Evolutionary conservation across 2,113 vertebrate species (phyloP), one percentile per base, ranked within the genome.

Genomic region (Thalassoma bifasciatum): DNA sequence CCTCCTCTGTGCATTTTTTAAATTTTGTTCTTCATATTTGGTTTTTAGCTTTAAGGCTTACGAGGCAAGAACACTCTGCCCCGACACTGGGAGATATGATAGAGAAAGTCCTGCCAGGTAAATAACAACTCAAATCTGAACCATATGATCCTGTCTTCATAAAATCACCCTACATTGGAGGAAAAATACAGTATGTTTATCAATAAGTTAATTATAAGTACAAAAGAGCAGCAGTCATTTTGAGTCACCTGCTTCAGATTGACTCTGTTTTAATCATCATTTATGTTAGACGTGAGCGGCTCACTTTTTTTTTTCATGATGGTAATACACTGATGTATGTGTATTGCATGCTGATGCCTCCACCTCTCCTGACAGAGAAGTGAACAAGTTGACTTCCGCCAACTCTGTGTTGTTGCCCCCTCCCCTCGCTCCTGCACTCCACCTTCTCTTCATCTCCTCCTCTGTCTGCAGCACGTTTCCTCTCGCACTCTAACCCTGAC

Each of bases 61-160:
- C 95, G 72, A 98, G 97, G 90, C 97, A 99, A 65, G 97, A 99
- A 84, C 96, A 97, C 89, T 99, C 98, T 92, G 97, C 97, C 89
- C 97, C 97, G 82, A 94, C 95, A 83, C 97, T 99, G 81, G 94
- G 94, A 85, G 91, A 94, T 88, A 93, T 95, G 94, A 91, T 95
- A 81, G 93, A 95, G 79, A 94, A 93, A 86, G 91, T 94, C 88
- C 88, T 94, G 67, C 92, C 93, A 94, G 94, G 94, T 95, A 92
- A 94, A 87, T 83, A 81, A 86, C 80, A 79, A 84, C 46, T 66
- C 71, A 72, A 70, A 79, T 80, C 69, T 83, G 54, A 85, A 81
- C 83, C 58, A 36, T 46, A 5, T 19, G 42, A 34, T 76, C 24
- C 78, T 82, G 30, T 79, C 66, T 72, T 71, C 65, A 85, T 67